Conservation (phyloP, 2,888 invertebrate species). For the Steinernema hermaphroditum region DNA sequence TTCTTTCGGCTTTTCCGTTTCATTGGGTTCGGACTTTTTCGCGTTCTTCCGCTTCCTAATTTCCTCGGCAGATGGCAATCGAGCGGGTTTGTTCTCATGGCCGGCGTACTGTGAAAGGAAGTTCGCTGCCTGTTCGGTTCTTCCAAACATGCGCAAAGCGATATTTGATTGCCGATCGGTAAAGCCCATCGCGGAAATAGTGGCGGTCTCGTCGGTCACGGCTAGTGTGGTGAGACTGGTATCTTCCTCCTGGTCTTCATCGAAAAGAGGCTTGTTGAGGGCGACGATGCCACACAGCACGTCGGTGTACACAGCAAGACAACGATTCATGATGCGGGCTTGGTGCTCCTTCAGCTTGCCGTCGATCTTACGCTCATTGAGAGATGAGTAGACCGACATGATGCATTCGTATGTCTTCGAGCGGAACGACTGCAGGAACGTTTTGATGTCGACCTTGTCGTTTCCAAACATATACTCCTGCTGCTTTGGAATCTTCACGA, state of each 20-base stretch:
- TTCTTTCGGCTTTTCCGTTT: neutral
- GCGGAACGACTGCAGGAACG: neutral
- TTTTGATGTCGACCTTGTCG: neutral
- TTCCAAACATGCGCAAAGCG: neutral
- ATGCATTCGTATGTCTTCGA: neutral
- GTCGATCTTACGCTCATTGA: neutral
- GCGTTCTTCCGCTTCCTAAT: neutral
- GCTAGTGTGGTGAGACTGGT: neutral
- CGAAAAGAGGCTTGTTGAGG: neutral
- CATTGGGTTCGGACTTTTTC: neutral
- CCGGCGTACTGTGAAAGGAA: conserved; percentile 1
- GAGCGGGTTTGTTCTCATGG: neutral
- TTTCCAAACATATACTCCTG: conserved; percentile 2
- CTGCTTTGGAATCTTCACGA: conserved; percentile 5
- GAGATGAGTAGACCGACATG: neutral
- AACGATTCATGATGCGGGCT: neutral
- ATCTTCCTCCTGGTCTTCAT: neutral
- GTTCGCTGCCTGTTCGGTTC: neutral
- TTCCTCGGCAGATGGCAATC: conserved; percentile 11
- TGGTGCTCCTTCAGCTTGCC: neutral
- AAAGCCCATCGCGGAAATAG: neutral
- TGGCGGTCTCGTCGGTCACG: neutral
- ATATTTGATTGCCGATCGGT: neutral
- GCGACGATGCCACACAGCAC: neutral
- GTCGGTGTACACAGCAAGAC: neutral